A percentile compares a stretch with the other conserved stretches of the same genome.
Evolutionary conservation across 2,113 vertebrate species (phyloP).

Genomic region (Hiodon alosoides): DNA sequence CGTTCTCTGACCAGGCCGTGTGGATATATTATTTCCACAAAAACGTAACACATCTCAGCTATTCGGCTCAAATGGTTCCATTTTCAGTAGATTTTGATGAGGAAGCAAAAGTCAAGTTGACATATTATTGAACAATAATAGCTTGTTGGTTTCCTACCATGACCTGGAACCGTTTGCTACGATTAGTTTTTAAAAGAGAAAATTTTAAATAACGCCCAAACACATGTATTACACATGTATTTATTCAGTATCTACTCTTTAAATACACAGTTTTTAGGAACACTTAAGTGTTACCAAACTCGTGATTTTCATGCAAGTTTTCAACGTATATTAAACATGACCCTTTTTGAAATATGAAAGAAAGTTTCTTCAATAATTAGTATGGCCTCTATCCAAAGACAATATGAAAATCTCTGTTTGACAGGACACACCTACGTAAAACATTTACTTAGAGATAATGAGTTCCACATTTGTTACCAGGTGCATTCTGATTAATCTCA

Average conservation of each 20-base stretch:
- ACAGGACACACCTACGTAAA: constrained; percentile 32
- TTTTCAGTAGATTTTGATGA: not conserved
- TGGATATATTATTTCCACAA: no score
- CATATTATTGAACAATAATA: not conserved
- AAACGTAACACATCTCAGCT: not conserved
- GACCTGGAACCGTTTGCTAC: constrained; percentile 10
- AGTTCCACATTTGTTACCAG: not conserved
- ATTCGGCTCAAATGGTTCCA: not conserved
- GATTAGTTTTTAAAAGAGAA: constrained; percentile 22
- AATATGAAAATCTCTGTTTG: constrained; percentile 49
- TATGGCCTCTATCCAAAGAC: constrained; percentile 43
- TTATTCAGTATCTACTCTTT: constrained; percentile 17
- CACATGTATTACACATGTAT: constrained; percentile 15
- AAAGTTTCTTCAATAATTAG: constrained; percentile 34
- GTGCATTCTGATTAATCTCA: not conserved
- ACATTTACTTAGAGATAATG: constrained; percentile 17
- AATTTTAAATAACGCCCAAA: constrained; percentile 24
- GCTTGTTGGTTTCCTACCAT: not conserved
- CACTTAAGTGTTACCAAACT: constrained; percentile 17
- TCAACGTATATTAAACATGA: not conserved
- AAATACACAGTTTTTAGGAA: constrained; percentile 21
- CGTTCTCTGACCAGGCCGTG: not conserved
- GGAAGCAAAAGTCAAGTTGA: not conserved
- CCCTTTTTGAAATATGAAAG: constrained; percentile 35
- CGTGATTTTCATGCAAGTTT: not conserved